Evolutionary conservation across 1,140 invertebrate species (phyloP).

Genomic region (Caenorhabditis tropicalis): DNA sequence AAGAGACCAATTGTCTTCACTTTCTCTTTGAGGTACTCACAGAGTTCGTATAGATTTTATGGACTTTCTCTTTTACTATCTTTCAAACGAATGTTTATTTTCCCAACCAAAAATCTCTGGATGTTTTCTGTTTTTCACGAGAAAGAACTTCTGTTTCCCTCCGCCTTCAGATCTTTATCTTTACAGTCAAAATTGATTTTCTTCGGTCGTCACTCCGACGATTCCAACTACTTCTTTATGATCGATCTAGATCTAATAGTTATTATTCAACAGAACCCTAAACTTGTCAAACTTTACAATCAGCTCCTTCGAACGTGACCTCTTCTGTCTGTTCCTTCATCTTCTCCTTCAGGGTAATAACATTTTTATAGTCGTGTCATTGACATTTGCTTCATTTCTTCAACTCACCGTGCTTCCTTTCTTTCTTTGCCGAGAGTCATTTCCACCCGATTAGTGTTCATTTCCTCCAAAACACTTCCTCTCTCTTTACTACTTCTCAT

Average conservation of each 20-base stretch:
- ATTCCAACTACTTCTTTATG: background rate
- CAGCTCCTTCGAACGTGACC: background rate
- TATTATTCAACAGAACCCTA: background rate
- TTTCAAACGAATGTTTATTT: background rate
- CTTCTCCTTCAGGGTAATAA: conserved; percentile 18
- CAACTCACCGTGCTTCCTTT: background rate
- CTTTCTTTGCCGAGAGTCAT: conserved; percentile 1
- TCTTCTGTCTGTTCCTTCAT: background rate
- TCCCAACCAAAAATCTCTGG: background rate
- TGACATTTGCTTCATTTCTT: background rate
- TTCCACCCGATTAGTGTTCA: conserved; percentile 43
- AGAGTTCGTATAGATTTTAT: conserved; percentile 30
- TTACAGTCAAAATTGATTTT: background rate
- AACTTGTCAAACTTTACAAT: conserved; percentile 38
- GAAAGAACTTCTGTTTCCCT: too few relatives aligned
- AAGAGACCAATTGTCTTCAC: background rate
- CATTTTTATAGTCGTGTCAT: conserved; percentile 38
- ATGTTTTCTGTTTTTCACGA: too few relatives aligned
- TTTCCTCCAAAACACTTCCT: conserved; percentile 3
- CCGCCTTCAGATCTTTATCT: background rate
- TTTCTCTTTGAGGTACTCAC: background rate
- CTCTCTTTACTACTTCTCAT: background rate
- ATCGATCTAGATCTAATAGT: background rate
- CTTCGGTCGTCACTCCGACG: too few relatives aligned
- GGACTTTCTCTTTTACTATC: background rate